Conservation (phyloP, 2,888 invertebrate genomes). For the Achlya flavicornis region DNA sequence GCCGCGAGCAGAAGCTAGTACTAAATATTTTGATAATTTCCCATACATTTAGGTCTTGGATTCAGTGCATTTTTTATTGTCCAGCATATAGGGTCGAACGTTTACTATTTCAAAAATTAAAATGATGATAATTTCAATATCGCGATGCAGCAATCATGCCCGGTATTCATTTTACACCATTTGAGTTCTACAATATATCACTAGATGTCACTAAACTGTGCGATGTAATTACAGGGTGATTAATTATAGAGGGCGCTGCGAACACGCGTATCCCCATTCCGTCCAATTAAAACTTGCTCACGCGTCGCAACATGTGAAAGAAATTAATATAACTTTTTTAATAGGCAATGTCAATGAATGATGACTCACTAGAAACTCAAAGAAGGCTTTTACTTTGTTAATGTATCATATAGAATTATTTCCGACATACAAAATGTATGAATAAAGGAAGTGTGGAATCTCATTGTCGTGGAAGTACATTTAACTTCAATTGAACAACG, state of each 20-base stretch:
- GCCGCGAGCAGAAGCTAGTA: too few species aligned
- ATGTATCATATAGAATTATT: too few species aligned
- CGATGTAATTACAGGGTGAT: constrained; percentile 18
- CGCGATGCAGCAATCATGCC: not conserved
- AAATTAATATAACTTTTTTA: constrained; percentile 34
- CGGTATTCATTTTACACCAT: not conserved
- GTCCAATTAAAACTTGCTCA: constrained; percentile 31
- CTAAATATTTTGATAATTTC: too few species aligned
- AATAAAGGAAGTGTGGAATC: too few species aligned
- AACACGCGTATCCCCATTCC: not conserved
- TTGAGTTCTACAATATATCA: constrained; percentile 5
- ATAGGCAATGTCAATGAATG: not conserved
- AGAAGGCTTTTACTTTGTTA: not conserved
- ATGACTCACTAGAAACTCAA: not conserved
- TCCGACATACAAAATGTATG: too few species aligned
- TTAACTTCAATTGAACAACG: too few species aligned
- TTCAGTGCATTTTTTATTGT: too few species aligned
- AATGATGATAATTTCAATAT: not conserved
- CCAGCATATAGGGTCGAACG: too few species aligned
- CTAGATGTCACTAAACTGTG: constrained; percentile 11
- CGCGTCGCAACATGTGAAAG: constrained; percentile 20
- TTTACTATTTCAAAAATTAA: not conserved
- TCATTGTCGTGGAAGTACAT: too few species aligned
- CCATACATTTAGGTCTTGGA: too few species aligned
- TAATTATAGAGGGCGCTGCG: constrained; percentile 13